Base-by-base conservation (phyloP, 1,140 invertebrate genomes). In the Sycobia sp. region DNA sequence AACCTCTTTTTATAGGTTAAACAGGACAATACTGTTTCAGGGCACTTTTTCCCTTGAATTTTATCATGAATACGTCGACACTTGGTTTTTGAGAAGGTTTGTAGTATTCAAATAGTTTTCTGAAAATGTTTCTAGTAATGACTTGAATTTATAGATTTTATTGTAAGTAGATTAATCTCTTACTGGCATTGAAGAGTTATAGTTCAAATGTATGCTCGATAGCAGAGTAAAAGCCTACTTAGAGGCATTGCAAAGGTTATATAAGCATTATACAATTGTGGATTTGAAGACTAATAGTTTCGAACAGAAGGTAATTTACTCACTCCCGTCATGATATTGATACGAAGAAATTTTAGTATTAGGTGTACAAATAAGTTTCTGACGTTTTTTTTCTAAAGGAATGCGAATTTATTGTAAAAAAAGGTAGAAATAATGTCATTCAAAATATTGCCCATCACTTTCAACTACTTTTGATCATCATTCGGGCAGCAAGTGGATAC, bases 1-100 rank as follows among this genome's bases (percentile, higher is more conserved):
- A 78, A 4, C 82, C 77, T 65, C 79, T 73, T 72, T 83, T 83
- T 66, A 78, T 80, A 36, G 78, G 78, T 70, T 83, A 83, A 56
- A 69, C 72, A 55, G 78, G 76, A 20, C 73, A 71, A 66, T 81
- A 84, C 67, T 82, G 75, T 66, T 77, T 78, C n/a, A n/a, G n/a
- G n/a, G n/a, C n/a, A n/a, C n/a, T n/a, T n/a, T n/a, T n/a, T n/a
- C n/a, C n/a, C n/a, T n/a, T n/a, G n/a, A n/a, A n/a, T n/a, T n/a
- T n/a, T n/a, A n/a, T n/a, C n/a, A n/a, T n/a, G n/a, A n/a, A 43
- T 61, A 74, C 72, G 58, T 78, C 72, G 13, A 78, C 69, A 11
- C 65, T 61, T 20, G 71, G 70, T 54, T 71, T 66, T 13, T 41
- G 47, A 32, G 70, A 67, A 64, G 72, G 70, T 34, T 51, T 27